Evolutionary conservation across 2,888 invertebrate species (phyloP).

Genomic region (Heliconius sara): DNA sequence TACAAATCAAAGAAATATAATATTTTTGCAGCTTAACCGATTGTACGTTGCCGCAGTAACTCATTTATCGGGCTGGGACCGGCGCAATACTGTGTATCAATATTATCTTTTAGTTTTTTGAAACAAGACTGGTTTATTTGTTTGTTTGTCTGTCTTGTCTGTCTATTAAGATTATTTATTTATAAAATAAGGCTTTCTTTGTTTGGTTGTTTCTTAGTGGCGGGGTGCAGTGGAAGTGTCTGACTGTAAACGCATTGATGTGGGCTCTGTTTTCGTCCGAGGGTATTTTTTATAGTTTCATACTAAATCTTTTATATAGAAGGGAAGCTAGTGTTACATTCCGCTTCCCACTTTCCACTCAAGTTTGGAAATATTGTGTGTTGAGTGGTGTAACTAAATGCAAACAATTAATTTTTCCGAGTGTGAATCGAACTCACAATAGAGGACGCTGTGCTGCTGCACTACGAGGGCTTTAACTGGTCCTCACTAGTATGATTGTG

Average conservation of each 20-base stretch:
- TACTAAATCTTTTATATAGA: neutral
- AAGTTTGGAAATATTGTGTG: neutral
- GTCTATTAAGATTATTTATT: too few species aligned
- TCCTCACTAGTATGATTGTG: too few species aligned
- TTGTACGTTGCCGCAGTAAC: slow-evolving; percentile 25
- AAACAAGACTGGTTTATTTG: neutral
- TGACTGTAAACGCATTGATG: neutral
- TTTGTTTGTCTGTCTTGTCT: neutral
- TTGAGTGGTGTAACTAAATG: neutral
- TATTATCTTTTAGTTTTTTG: slow-evolving; percentile 20
- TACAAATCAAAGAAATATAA: neutral
- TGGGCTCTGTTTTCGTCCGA: neutral
- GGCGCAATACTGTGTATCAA: slow-evolving; percentile 22
- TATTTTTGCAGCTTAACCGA: slow-evolving; percentile 20
- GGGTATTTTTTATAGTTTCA: neutral
- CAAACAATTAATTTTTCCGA: neutral
- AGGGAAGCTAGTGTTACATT: neutral
- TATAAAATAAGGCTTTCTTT: neutral
- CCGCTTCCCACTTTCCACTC: neutral
- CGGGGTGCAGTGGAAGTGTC: neutral
- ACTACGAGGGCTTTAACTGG: too few species aligned
- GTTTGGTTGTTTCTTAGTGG: neutral
- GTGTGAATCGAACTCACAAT: neutral
- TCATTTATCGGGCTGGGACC: slow-evolving; percentile 13
- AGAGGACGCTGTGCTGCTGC: too few species aligned